Percentiles rank a stretch among this genome's conserved stretches.
Conservation (phyloP, 2,888 invertebrate species). For the Agrochola litura region DNA sequence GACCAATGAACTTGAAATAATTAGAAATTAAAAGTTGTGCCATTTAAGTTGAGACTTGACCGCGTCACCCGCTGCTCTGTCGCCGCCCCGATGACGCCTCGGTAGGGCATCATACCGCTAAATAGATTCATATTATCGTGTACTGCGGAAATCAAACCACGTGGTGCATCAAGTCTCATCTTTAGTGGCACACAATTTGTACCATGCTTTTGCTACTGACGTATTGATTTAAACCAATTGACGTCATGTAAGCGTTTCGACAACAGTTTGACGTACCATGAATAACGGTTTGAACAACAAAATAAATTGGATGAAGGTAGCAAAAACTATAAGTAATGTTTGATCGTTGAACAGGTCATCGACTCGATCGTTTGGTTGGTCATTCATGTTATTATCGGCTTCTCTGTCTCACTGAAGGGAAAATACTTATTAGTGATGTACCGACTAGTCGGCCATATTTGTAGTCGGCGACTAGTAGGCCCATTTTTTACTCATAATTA, state of each 20-base stretch:
- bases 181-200: no score
- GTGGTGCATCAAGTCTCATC: no score
- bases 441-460: no score
- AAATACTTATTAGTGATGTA: no score
- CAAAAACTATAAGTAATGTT: conserved; percentile 24
- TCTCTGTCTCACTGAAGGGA: neutral
- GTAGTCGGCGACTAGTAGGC: no score
- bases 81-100: no score
- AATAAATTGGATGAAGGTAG: neutral
- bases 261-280: neutral
- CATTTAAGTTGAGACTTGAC: no score
- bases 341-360: conserved; percentile 2
- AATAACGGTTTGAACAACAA: neutral
- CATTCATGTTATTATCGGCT: neutral
- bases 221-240: neutral
- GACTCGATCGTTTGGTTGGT: neutral
- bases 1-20: conserved; percentile 9
- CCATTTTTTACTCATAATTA: no score
- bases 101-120: no score
- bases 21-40: neutral
- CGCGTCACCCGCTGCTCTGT: no score
- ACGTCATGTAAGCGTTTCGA: neutral
- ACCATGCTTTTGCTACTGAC: neutral
- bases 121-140: no score
- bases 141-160: no score